A percentile compares a stretch with the other conserved stretches of the same genome.
Evolutionary conservation across 2,888 invertebrate genomes (phyloP).

Genomic region (Dryadula phaetusa): DNA sequence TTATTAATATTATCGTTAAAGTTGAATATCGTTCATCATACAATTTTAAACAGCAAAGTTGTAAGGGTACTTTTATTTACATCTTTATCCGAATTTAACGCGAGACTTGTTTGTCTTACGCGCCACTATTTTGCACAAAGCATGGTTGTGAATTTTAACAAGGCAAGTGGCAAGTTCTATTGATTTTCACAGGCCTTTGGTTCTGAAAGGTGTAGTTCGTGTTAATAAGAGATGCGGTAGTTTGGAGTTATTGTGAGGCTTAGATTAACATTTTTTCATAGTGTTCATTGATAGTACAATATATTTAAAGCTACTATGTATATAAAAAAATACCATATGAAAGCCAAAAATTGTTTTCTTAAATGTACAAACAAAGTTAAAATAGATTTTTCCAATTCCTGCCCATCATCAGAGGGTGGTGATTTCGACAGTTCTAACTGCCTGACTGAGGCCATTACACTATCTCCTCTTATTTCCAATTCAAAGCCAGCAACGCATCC

Average conservation of each 20-base stretch:
- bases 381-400: too few species aligned
- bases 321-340: too few species aligned
- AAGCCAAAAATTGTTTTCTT: too few species aligned
- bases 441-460: too few species aligned
- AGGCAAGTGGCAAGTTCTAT: conserved; percentile 62
- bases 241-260: neutral
- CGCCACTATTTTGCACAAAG: conserved; percentile 62
- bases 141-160: conserved; percentile 76
- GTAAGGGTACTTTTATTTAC: conserved; percentile 1
- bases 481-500: too few species aligned
- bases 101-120: conserved; percentile 76
- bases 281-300: neutral
- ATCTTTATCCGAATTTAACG: conserved; percentile 68
- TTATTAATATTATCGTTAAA: neutral
- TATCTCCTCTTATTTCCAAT: too few species aligned
- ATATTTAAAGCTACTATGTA: neutral
- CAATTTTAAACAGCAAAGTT: neutral
- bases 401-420: too few species aligned
- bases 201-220: conserved; percentile 52
- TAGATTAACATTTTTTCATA: neutral
- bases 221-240: conserved; percentile 49
- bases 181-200: conserved; percentile 62
- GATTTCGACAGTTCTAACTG: too few species aligned
- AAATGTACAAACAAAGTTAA: too few species aligned
- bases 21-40: conserved; percentile 11